Evolutionary conservation across 2,797 vertebrate genomes (phyloP), one percentile per base, ranked within the genome.

Genomic region (Enteromius radiatus): DNA sequence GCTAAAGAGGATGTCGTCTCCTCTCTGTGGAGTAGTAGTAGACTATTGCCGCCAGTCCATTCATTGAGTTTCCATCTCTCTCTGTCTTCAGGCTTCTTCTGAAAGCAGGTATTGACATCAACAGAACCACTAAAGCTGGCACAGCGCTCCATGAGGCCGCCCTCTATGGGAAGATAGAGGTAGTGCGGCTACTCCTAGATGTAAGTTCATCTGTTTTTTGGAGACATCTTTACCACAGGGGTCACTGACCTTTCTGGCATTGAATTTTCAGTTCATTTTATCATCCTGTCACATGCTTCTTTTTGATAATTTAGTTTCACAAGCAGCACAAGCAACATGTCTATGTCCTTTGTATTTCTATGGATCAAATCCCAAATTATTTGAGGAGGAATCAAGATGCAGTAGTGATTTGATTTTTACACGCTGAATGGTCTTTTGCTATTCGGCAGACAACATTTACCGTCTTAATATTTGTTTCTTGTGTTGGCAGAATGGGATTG

Each of bases 41-140:
- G n/a, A 17, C 23, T n/a, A 14, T 23, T 21, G 23, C 21, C 23
- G 7, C 45, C 43, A 36, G 31, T 61, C 17, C 28, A 33, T 77
- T 79, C 33, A 26, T 43, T 33, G 6, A 23, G 52, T 71, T 59
- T 54, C 54, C 49, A 5, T 9, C 15, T 28, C 23, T 49, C 23
- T 67, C 33, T 76, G 41, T 63, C 21, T 52, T 19, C 92, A 99
- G 97, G 91, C 91, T 98, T 90, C 94, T 99, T 76, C 92, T 99
- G 86, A 96, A 96, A 87, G 96, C 97, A 0, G 97, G 97, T 28
- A 98, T 99, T 0, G 97, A 98, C 92, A 96, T 98, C 93, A 99
- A 98, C 93, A 95, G 95, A 83, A 95, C 95, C 86, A 97, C 96
- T 0, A 98, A 97, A 92, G 96, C 97, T 0, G 98, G 97, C 76